phyloP scores from a whole-genome alignment of 2,113 vertebrate species.

The Cercopithecus mona region DNA sequence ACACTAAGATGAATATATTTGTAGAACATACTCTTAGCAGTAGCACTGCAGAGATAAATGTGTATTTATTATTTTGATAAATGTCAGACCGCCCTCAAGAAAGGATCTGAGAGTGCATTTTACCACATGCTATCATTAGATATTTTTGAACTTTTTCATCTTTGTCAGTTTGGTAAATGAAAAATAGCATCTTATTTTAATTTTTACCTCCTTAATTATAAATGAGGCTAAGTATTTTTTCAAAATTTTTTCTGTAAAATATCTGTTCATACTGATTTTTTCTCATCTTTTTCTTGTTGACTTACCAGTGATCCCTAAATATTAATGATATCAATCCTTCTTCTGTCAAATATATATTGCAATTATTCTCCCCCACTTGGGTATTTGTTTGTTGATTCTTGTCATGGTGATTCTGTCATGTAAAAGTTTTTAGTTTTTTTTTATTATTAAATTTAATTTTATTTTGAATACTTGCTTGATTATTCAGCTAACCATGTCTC shows the following conservation, averaged over 20 bases:
- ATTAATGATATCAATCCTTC: conserved; percentile 31
- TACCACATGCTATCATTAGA: background rate
- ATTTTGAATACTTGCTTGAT: too few species aligned
- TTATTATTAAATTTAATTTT: background rate
- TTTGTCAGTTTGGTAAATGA: conserved; percentile 26
- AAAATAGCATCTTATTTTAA: conserved; percentile 54
- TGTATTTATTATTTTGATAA: conserved; percentile 37
- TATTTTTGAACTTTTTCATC: conserved; percentile 38
- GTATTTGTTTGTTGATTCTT: conserved; percentile 40
- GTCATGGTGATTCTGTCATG: conserved; percentile 16
- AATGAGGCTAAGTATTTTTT: conserved; percentile 9
- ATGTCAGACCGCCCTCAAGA: background rate
- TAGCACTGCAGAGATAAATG: conserved; percentile 13
- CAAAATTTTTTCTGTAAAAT: conserved; percentile 47
- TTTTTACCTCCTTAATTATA: conserved; percentile 53
- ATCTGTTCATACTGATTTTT: conserved; percentile 35
- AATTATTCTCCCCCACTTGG: conserved; percentile 24
- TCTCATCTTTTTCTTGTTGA: conserved; percentile 36
- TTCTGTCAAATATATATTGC: conserved; percentile 26
- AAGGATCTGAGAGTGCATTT: background rate
- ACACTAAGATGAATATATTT: background rate
- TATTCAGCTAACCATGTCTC: too few species aligned
- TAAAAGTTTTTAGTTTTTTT: conserved; percentile 55
- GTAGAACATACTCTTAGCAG: conserved; percentile 34
- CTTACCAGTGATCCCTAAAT: conserved; percentile 32